Evolutionary conservation across 2,888 invertebrate species (phyloP), one percentile per base, ranked within the genome.

Genomic region (Dugesia japonica): DNA sequence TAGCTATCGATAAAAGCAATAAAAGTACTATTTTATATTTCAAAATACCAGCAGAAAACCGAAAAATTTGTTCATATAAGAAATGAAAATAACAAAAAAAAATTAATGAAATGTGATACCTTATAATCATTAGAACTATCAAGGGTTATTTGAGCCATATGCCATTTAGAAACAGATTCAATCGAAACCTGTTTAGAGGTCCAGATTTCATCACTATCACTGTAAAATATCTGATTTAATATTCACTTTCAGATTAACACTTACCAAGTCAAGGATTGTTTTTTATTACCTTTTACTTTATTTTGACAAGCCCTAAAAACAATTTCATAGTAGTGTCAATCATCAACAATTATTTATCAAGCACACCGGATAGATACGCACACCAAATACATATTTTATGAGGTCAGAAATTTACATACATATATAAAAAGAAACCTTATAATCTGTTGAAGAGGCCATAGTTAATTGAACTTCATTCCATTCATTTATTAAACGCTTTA

Each of bases 221-320:
- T 75, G 28, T 26, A 9, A 75, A 42, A 42, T 23, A 4, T 42
- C 26, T 56, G 13, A 75, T 17, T 26, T 71, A 1, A 75, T 27
- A 17, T 33, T 17, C 4, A 7, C 38, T 73, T n/a, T 20, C 7
- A 4, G 20, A 4, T n/a, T 4, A 56, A 56, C 4, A 71, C 75
- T 75, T 75, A 75, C 75, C 75, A 75, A 27, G 28, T 75, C n/a
- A 75, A 56, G 15, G 75, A 42, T 56, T 75, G 75, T 23, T 75
- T 56, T 56, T 56, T 75, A 75, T 26, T 75, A 56, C 26, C 28
- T 75, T 75, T 56, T n/a, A 42, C 28, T 26, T 28, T 75, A 71
- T 75, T 42, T 26, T 56, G 28, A 28, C 56, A 56, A 20, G 56
- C 56, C 23, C 56, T 56, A 23, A 56, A n/a, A 56, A 56, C 20